Base-by-base conservation (phyloP, 1,140 invertebrate genomes). In the Anastrepha obliqua region DNA sequence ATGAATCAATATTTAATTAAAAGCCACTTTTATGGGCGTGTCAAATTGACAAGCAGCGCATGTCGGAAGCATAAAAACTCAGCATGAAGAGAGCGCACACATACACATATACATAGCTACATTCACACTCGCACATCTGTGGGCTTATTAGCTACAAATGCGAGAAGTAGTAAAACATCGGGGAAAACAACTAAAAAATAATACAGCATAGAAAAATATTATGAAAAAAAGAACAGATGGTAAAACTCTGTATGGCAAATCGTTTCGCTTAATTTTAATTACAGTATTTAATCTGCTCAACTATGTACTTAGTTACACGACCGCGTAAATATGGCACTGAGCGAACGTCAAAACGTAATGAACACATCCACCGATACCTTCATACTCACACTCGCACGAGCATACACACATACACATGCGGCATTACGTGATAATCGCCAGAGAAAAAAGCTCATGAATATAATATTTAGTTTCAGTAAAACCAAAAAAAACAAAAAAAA, bases 1-100 rank as follows among this genome's bases (percentile, higher is more conserved):
- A 81, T 81, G 74, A 81, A 81, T 81, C 74, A 81, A 58, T 81
- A 81, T 81, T 51, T 81, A 81, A 81, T 81, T 81, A 81, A 81
- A 81, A 55, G 4, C 9, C 8, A 15, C n/a, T 55, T 81, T 81
- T 55, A 81, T 81, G 74, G 74, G 74, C 74, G 74, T 81, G 74
- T 81, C 74, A 55, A 81, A 81, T 81, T 81, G 74, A 81, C 74
- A 81, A 3, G 47, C 60, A 62, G 15, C 60, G 60, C 60, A 62
- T 62, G 60, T 62, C 60, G 60, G 60, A 62, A 62, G 60, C 60
- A 62, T 62, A 62, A 62, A 62, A 62, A 62, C 60, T 5, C 60
- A 6, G 60, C 60, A 62, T 62, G 60, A 62, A 62, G 60, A 62
- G 15, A 0, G 15, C 15, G 15, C 5, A 62, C n/a, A 0, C 4